Percentiles rank a stretch among this genome's conserved stretches.
phyloP scores from a whole-genome alignment of 2,113 vertebrate species.

The Myanophis thanlyinensis region DNA sequence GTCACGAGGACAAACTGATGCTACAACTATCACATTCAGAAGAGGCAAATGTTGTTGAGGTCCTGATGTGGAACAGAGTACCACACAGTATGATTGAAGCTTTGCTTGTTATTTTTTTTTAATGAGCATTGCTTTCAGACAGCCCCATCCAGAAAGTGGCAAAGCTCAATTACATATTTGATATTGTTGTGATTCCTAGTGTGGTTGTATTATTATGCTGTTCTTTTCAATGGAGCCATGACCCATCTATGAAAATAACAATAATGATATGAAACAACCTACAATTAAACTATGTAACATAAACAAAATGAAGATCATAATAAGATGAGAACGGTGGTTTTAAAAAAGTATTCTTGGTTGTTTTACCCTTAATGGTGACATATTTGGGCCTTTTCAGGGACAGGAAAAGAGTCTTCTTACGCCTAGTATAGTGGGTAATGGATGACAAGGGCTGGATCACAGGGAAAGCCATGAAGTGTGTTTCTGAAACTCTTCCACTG shows the following conservation, averaged over 20 bases:
- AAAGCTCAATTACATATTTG: not conserved
- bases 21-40: not conserved
- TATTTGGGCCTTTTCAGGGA: not conserved
- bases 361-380: not conserved
- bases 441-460: not conserved
- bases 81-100: not conserved
- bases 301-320: not conserved
- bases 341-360: not conserved
- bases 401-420: not conserved
- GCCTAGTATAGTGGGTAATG: not conserved
- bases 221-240: not conserved
- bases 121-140: not conserved
- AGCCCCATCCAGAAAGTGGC: not conserved
- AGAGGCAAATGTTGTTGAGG: not conserved
- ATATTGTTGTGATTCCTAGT: not conserved
- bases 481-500: not conserved
- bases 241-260: not conserved
- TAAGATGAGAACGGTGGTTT: not conserved
- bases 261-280: not conserved
- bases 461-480: not conserved
- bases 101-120: not conserved
- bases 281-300: not conserved
- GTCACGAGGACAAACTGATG: not conserved
- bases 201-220: not conserved
- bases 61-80: not conserved